Evolutionary conservation across 2,113 vertebrate genomes (phyloP).

Genomic region (Sceloporus tristichus): DNA sequence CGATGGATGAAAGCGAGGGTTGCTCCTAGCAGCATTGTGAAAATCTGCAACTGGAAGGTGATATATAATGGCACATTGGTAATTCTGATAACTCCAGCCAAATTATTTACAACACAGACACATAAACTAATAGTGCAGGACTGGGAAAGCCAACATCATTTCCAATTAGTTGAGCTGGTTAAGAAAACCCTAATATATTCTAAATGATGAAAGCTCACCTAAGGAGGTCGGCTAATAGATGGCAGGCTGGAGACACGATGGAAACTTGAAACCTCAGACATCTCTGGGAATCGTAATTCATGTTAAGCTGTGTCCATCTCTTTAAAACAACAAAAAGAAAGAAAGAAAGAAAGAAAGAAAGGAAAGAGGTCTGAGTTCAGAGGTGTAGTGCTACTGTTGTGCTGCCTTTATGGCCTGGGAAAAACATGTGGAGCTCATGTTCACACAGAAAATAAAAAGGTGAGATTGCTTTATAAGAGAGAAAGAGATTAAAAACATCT

Average conservation of each 20-base stretch:
- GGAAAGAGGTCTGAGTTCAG: conserved; percentile 41
- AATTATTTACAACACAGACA: conserved; percentile 39
- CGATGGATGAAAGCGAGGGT: neutral
- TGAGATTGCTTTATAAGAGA: neutral
- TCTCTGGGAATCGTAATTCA: conserved; percentile 58
- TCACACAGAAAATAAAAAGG: neutral
- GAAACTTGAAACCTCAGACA: conserved; percentile 79
- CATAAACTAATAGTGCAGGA: conserved; percentile 62
- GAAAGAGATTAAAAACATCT: no score
- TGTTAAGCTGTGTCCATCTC: conserved; percentile 68
- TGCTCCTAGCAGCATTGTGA: neutral
- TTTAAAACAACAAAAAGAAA: neutral
- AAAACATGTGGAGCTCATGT: neutral
- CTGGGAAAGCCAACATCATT: conserved; percentile 77
- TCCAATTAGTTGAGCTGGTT: conserved; percentile 85
- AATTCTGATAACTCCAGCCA: conserved; percentile 68
- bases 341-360: conserved; percentile 42
- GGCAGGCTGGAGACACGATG: conserved; percentile 86
- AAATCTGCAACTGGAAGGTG: neutral
- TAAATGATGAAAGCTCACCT: conserved; percentile 88
- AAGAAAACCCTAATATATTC: conserved; percentile 88
- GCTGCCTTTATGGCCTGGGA: neutral
- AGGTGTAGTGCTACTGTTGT: neutral
- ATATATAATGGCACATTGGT: conserved; percentile 10
- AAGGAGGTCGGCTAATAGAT: conserved; percentile 88